phyloP scores from a whole-genome alignment of 2,888 invertebrate genomes.

The Eupithecia pulchellata region DNA sequence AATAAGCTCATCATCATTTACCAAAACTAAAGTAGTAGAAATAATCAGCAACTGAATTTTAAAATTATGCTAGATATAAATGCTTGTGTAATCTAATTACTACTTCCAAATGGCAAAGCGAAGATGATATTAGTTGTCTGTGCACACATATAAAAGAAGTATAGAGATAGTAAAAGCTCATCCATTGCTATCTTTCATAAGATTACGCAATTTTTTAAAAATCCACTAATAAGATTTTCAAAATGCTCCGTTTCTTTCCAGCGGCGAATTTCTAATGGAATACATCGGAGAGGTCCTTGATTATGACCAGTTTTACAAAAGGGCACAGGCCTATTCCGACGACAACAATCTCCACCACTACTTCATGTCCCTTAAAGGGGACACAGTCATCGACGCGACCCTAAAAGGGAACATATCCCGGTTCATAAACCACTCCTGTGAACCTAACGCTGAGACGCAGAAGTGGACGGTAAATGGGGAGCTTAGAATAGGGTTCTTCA shows the following conservation, averaged over 20 bases:
- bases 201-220: neutral
- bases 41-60: neutral
- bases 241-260: conserved; percentile 61
- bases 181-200: neutral
- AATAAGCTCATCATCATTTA: too few relatives aligned
- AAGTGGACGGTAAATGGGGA: conserved; percentile 98
- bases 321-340: conserved; percentile 95
- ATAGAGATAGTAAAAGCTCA: neutral
- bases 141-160: neutral
- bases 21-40: neutral
- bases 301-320: conserved; percentile 93
- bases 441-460: conserved; percentile 99
- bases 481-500: conserved; percentile 98
- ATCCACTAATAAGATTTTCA: neutral
- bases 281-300: conserved; percentile 99
- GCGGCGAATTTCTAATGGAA: conserved; percentile 98
- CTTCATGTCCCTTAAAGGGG: conserved; percentile 98
- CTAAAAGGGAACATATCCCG: conserved; percentile 97
- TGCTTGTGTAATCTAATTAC: neutral
- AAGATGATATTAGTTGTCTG: neutral
- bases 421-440: conserved; percentile 99
- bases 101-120: neutral
- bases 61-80: neutral
- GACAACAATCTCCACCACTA: conserved; percentile 97
- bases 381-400: conserved; percentile 96